Evolutionary conservation across 2,113 vertebrate species (phyloP).

Genomic region (Aspidoscelis tigris): DNA sequence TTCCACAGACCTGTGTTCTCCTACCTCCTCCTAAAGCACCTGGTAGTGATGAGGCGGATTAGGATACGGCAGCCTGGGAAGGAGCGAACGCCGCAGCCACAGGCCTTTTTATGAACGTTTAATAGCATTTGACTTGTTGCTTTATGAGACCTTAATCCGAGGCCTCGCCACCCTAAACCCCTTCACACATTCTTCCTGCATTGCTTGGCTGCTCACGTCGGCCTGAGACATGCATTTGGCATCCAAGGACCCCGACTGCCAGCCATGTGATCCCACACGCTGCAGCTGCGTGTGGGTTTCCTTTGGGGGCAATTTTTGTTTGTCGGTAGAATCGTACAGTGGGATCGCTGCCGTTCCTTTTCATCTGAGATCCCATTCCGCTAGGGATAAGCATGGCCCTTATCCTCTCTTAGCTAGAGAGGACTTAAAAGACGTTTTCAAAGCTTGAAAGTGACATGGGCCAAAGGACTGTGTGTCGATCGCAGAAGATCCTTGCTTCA

Average conservation of each 20-base stretch:
- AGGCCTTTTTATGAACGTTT: slow-evolving; percentile 1
- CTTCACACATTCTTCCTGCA: neutral
- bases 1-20: fast-evolving
- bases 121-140: neutral
- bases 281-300: neutral
- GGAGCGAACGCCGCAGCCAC: neutral
- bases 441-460: neutral
- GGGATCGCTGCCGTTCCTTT: slow-evolving; percentile 28
- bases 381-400: slow-evolving; percentile 40
- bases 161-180: neutral
- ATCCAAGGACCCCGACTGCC: slow-evolving; percentile 21
- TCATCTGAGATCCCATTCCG: slow-evolving; percentile 30
- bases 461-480: slow-evolving; percentile 60
- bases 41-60: neutral
- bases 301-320: neutral
- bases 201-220: fast-evolving
- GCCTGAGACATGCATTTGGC: neutral
- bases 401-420: slow-evolving; percentile 41
- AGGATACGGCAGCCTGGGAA: neutral
- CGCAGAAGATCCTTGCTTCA: slow-evolving; percentile 45
- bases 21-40: neutral
- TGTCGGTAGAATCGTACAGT: neutral
- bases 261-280: neutral
- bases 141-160: slow-evolving; percentile 16
- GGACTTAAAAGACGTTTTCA: slow-evolving; percentile 62